These are phyloP conservation scores for Catharus fuscescens DNA, from an alignment of 2,113 vertebrate genomes.

Conservation along the genomic window DNA sequence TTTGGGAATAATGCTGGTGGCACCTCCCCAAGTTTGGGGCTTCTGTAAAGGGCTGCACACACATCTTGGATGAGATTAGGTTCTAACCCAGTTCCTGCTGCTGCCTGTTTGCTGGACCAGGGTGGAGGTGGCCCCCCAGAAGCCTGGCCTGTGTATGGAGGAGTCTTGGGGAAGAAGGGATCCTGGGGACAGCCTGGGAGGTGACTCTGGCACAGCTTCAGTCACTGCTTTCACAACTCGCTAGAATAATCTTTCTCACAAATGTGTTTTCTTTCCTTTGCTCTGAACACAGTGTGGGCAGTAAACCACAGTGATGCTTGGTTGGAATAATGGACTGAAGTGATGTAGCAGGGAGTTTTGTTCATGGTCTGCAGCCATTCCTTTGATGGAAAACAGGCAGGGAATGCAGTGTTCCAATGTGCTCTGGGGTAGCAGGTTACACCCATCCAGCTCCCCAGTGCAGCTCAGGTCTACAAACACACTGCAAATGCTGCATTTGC, in stretches of 20 bases:
- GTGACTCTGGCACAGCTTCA: accelerated
- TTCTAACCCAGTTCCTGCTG: neutral
- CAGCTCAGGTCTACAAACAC: neutral
- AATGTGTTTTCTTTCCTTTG: neutral
- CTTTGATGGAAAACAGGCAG: neutral
- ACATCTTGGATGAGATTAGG: accelerated
- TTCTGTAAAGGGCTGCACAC: neutral
- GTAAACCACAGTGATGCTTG: neutral
- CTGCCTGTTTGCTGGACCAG: neutral
- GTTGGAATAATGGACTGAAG: neutral
- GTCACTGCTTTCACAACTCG: neutral
- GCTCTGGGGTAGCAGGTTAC: neutral
- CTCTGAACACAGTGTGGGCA: neutral
- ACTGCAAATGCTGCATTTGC: neutral
- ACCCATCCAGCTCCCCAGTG: neutral
- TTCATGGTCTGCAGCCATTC: neutral
- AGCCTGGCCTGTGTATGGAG: neutral
- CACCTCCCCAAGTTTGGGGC: neutral
- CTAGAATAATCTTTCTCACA: neutral
- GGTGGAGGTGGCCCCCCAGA: neutral
- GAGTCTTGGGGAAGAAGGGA: neutral
- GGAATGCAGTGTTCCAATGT: accelerated
- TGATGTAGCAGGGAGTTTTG: neutral
- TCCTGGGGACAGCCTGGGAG: neutral
- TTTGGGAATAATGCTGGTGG: neutral